These are phyloP conservation scores for Onychorhynchus coronatus DNA, from an alignment of 2,113 vertebrate species.

Conservation along the genomic window DNA sequence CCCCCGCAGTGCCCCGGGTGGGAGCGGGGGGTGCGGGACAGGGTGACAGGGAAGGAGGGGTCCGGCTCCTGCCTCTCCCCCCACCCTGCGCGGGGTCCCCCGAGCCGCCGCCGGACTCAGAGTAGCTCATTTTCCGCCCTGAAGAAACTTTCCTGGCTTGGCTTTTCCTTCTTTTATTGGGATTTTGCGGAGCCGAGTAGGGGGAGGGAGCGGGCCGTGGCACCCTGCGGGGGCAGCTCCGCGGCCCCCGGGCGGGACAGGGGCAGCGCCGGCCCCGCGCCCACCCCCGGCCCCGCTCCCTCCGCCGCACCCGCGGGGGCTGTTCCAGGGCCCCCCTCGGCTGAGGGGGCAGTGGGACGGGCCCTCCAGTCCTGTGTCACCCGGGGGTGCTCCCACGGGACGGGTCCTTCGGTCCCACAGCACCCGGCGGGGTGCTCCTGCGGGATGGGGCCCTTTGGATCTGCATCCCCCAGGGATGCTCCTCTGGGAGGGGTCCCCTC, in stretches of 20 bases:
- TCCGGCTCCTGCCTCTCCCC: background rate
- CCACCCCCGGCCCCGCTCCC: too few species aligned
- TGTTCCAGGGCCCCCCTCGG: background rate
- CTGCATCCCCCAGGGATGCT: background rate
- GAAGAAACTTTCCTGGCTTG: background rate
- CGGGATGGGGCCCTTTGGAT: accelerated
- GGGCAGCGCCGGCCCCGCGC: background rate
- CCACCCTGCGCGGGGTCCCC: accelerated
- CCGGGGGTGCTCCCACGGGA: background rate
- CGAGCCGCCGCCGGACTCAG: background rate
- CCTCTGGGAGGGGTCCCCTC: background rate
- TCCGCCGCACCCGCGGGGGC: background rate
- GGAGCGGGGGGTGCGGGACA: background rate
- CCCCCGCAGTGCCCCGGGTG: background rate
- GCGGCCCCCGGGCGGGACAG: too few species aligned
- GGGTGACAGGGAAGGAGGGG: background rate
- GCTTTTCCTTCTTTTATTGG: background rate
- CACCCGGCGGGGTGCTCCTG: background rate
- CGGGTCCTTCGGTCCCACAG: too few species aligned
- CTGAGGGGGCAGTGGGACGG: accelerated
- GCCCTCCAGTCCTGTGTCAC: accelerated
- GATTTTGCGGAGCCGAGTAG: background rate
- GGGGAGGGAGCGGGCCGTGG: background rate
- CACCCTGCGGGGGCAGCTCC: background rate
- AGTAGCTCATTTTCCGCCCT: background rate